Conservation (phyloP, 2,888 invertebrate genomes). For the Syrista parreyssii region DNA sequence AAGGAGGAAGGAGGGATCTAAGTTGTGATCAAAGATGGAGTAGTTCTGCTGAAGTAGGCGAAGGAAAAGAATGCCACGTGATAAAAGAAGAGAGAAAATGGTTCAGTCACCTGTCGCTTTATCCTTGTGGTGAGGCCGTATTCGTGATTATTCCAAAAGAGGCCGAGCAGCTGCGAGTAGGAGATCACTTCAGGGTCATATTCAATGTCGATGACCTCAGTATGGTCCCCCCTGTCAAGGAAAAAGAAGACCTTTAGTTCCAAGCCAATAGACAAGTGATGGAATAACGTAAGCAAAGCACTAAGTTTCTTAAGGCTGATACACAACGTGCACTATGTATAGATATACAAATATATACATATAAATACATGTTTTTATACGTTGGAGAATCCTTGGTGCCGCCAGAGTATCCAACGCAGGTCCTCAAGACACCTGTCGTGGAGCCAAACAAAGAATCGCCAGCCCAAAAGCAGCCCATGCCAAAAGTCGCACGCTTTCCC, state of each 20-base stretch:
- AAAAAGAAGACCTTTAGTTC: conserved; percentile 1
- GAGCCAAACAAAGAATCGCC: conserved; percentile 87
- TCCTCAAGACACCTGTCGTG: conserved; percentile 79
- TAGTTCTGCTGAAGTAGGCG: neutral
- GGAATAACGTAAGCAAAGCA: neutral
- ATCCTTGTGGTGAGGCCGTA: conserved; percentile 84
- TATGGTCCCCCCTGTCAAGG: conserved; percentile 86
- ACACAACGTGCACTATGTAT: neutral
- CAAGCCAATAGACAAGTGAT: neutral
- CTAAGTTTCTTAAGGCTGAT: neutral
- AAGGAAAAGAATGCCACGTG: neutral
- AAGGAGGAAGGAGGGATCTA: neutral
- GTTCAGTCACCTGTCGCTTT: conserved; percentile 77
- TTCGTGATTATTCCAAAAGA: conserved; percentile 95
- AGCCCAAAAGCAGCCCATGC: conserved; percentile 96
- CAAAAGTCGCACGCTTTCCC: conserved; percentile 84
- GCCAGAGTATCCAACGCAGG: conserved; percentile 94
- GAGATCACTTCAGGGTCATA: conserved; percentile 84
- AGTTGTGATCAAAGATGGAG: neutral
- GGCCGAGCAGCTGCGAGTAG: conserved; percentile 79
- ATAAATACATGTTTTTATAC: conserved; percentile 82
- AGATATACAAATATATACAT: neutral
- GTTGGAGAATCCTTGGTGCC: conserved; percentile 84
- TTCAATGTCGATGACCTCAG: conserved; percentile 93
- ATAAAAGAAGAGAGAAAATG: neutral